These are phyloP conservation scores for Tiphia femorata DNA, from an alignment of 2,888 invertebrate genomes.

Conservation along the genomic window DNA sequence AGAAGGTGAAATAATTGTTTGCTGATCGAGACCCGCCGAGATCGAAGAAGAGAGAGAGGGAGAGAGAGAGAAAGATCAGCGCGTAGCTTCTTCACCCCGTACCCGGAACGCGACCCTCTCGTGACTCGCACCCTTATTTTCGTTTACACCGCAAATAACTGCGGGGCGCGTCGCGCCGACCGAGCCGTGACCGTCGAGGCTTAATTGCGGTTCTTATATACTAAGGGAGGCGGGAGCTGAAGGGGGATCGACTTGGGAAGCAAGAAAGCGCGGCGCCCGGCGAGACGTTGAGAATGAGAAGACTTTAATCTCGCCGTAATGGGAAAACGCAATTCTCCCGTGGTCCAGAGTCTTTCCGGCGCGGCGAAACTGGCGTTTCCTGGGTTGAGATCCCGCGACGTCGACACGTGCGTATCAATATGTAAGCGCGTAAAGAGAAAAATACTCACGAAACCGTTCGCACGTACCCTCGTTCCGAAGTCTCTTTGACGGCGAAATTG, in stretches of 20 bases:
- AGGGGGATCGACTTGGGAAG: neutral
- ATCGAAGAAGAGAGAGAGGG: neutral
- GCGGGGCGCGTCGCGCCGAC: constrained; percentile 23
- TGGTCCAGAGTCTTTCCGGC: constrained; percentile 39
- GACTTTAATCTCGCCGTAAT: constrained; percentile 52
- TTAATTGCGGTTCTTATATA: constrained; percentile 51
- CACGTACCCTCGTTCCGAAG: constrained; percentile 34
- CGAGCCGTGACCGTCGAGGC: constrained; percentile 29
- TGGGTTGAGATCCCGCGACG: constrained; percentile 33
- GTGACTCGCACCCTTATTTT: constrained; percentile 36
- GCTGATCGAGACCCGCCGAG: constrained; percentile 27
- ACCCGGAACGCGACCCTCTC: neutral
- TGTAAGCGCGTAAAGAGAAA: neutral
- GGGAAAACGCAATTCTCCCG: constrained; percentile 50
- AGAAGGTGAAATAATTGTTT: constrained; percentile 41
- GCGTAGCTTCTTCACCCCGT: too few species aligned
- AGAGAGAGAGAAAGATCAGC: neutral
- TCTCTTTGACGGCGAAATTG: constrained; percentile 40
- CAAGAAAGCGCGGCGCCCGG: constrained; percentile 34
- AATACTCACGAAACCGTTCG: constrained; percentile 19
- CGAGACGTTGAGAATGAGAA: too few species aligned
- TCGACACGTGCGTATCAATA: too few species aligned
- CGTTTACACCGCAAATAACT: constrained; percentile 50
- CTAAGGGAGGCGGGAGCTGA: constrained; percentile 16
- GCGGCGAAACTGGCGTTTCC: constrained; percentile 40